phyloP scores from a whole-genome alignment of 2,797 vertebrate species.

The Myoxocephalus aenaeus region DNA sequence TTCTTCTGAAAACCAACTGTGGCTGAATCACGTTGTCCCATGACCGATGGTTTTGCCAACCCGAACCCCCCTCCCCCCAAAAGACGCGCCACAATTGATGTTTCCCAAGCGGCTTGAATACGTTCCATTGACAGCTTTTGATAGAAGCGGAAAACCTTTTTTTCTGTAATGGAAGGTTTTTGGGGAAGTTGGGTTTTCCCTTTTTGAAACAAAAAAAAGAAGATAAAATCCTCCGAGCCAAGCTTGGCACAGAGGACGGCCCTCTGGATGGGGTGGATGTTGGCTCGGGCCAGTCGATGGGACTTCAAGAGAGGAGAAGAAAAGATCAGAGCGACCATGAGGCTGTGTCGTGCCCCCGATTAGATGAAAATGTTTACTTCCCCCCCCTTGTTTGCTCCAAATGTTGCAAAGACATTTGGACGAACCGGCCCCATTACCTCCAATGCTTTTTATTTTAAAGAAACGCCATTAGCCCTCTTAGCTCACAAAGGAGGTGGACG shows the following conservation, averaged over 20 bases:
- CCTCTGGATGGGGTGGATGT: conserved; percentile 48
- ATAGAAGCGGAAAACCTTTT: conserved; percentile 68
- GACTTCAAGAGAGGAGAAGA: conserved; percentile 52
- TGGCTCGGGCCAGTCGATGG: conserved; percentile 52
- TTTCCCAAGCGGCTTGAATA: conserved; percentile 72
- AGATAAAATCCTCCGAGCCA: conserved; percentile 57
- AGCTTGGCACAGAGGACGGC: conserved; percentile 58
- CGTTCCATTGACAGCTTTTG: conserved; percentile 69
- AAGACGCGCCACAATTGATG: conserved; percentile 59
- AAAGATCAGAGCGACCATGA: conserved; percentile 58
- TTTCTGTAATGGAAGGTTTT: conserved; percentile 71
- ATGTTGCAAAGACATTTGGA: conserved; percentile 14
- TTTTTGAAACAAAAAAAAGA: conserved; percentile 21
- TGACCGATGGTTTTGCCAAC: conserved; percentile 61
- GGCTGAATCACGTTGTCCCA: conserved; percentile 51
- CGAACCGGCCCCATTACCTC: conserved; percentile 6
- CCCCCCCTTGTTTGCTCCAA: conserved; percentile 46
- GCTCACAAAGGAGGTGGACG: conserved; percentile 36
- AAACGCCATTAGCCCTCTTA: conserved; percentile 38
- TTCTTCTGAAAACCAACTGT: conserved; percentile 53
- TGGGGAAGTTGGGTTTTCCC: conserved; percentile 65
- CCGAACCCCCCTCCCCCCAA: conserved; percentile 32
- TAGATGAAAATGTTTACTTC: conserved; percentile 55
- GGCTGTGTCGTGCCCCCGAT: conserved; percentile 44
- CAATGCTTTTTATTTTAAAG: conserved; percentile 8